Evolutionary conservation across 2,888 invertebrate species (phyloP).

Genomic region (Tipula helvola): DNA sequence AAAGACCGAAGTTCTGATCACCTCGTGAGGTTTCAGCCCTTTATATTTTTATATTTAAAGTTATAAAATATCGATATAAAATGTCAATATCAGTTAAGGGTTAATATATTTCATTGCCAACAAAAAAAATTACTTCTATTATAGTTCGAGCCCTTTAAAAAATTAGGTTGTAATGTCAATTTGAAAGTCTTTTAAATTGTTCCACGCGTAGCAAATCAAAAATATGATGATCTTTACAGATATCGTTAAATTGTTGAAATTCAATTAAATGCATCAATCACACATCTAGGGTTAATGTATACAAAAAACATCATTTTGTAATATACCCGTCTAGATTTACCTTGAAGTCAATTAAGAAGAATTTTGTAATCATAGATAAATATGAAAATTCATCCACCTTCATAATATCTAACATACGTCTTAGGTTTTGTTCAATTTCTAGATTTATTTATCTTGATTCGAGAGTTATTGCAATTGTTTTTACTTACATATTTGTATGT

Average conservation of each 20-base stretch:
- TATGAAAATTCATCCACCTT: not conserved
- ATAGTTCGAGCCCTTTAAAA: no score
- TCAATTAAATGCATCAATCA: not conserved
- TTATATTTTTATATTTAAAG: no score
- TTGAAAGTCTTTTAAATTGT: no score
- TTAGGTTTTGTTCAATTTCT: not conserved
- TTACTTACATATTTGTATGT: not conserved
- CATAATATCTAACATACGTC: not conserved
- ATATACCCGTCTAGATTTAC: not conserved
- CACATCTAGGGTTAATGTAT: not conserved
- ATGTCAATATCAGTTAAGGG: no score
- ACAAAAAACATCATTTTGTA: not conserved
- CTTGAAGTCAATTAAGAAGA: not conserved
- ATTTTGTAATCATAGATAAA: not conserved
- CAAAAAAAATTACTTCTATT: no score
- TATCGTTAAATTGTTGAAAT: not conserved
- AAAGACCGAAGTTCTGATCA: no score
- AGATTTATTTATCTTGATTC: not conserved
- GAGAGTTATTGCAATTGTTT: not conserved
- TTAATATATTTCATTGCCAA: no score
- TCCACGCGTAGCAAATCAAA: not conserved
- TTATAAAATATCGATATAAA: no score
- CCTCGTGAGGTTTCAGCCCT: no score
- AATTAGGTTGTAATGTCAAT: no score
- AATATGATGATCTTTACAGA: not conserved